These are phyloP conservation scores for Botia almorhae DNA, from an alignment of 2,797 vertebrate genomes.

Conservation along the genomic window DNA sequence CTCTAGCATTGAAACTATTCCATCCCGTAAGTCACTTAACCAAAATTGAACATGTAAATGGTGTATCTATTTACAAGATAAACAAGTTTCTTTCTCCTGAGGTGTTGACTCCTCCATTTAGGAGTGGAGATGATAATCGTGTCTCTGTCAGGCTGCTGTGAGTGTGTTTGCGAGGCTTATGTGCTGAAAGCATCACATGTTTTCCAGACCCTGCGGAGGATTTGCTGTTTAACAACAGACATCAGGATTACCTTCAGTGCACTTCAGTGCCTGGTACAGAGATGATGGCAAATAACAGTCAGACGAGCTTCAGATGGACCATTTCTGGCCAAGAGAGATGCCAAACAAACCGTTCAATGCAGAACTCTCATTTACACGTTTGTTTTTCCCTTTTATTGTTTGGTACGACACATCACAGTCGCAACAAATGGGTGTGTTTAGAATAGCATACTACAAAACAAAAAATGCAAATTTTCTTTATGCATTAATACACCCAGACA, in stretches of 20 bases:
- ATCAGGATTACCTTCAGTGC: slow-evolving; percentile 54
- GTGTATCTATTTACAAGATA: not conserved
- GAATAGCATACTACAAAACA: not conserved
- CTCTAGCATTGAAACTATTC: too few species aligned
- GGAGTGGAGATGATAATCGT: not conserved
- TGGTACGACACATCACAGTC: too few species aligned
- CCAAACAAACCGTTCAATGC: not conserved
- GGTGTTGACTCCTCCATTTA: not conserved
- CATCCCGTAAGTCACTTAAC: too few species aligned
- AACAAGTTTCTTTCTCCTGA: not conserved
- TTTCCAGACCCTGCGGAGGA: slow-evolving; percentile 28
- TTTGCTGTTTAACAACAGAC: slow-evolving; percentile 42
- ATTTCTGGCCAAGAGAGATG: not conserved
- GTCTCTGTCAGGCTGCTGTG: not conserved
- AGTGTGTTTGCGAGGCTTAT: not conserved
- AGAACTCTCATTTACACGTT: too few species aligned
- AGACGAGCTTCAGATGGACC: slow-evolving; percentile 18
- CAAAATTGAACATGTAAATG: not conserved
- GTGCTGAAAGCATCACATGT: slow-evolving; percentile 10
- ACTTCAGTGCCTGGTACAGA: slow-evolving; percentile 51
- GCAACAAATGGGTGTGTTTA: too few species aligned
- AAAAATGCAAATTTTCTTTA: not conserved
- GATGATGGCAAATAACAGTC: slow-evolving; percentile 43
- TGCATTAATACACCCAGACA: too few species aligned
- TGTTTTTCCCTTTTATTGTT: too few species aligned